Evolutionary conservation across 1,140 invertebrate genomes (phyloP).

Genomic region (Drosophila funebris): DNA sequence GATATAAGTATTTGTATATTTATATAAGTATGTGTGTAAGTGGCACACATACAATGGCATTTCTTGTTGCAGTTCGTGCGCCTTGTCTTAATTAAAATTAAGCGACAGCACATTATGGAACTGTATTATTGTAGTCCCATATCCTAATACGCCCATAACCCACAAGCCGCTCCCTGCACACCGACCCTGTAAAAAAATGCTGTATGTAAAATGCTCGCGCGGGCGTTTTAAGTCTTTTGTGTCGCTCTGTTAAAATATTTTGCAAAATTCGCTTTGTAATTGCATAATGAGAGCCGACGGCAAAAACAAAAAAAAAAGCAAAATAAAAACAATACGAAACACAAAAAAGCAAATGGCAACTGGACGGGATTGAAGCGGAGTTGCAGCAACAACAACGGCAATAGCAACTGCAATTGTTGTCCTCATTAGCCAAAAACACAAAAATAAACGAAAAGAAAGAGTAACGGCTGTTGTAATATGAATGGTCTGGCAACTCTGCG

Average conservation of each 20-base stretch:
- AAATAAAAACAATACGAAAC: background rate
- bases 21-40: no score
- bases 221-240: slow-evolving; percentile 15
- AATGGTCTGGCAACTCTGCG: slow-evolving; percentile 32
- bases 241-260: slow-evolving; percentile 25
- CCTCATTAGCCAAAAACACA: slow-evolving; percentile 45
- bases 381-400: slow-evolving; percentile 33
- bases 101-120: slow-evolving; percentile 40
- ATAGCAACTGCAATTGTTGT: slow-evolving; percentile 37
- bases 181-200: background rate
- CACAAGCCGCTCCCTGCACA: background rate
- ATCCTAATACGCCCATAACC: background rate
- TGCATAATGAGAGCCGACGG: slow-evolving; percentile 67
- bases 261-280: slow-evolving; percentile 50
- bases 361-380: slow-evolving; percentile 21
- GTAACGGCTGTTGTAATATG: slow-evolving; percentile 1
- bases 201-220: background rate
- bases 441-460: slow-evolving; percentile 10
- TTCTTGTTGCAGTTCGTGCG: slow-evolving; percentile 1
- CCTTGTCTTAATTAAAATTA: slow-evolving; percentile 37
- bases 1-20: no score
- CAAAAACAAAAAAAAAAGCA: slow-evolving; percentile 3
- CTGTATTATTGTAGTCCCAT: background rate
- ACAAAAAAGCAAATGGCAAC: slow-evolving; percentile 30
- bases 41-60: background rate